A percentile compares a stretch with the other conserved stretches of the same genome.
These are phyloP conservation scores for Myocastor coypus DNA, from an alignment of 2,113 vertebrate species.

Conservation along the genomic window DNA sequence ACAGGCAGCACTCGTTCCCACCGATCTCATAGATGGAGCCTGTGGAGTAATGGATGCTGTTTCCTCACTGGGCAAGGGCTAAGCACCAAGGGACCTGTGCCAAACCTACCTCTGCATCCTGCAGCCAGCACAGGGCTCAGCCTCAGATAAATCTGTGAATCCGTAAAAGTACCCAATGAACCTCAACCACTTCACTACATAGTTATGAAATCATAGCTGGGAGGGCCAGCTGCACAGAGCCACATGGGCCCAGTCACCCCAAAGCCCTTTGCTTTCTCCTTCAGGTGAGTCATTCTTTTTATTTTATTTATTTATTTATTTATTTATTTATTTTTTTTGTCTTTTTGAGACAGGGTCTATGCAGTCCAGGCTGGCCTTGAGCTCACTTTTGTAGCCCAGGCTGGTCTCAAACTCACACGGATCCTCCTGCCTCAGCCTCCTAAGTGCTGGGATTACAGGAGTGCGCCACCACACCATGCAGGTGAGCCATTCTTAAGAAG, in stretches of 20 bases:
- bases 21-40: slow-evolving; percentile 94
- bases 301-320: no score
- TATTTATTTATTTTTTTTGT: no score
- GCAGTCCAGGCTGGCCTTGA: no score
- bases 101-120: not conserved
- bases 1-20: slow-evolving; percentile 93
- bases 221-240: not conserved
- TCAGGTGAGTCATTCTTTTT: no score
- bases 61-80: not conserved
- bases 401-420: no score
- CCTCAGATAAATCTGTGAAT: not conserved
- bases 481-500: not conserved
- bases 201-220: not conserved
- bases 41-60: slow-evolving; percentile 64
- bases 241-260: not conserved
- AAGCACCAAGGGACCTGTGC: not conserved
- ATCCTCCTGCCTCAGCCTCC: no score
- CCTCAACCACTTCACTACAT: no score
- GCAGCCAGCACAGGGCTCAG: not conserved
- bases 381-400: no score
- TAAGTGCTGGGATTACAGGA: no score
- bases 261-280: not conserved
- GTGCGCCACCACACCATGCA: no score
- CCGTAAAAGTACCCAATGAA: not conserved
- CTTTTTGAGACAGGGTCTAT: no score